A percentile compares a stretch with the other conserved stretches of the same genome.
These are phyloP conservation scores for Himalopsyche japonica DNA, from an alignment of 2,888 invertebrate genomes.

Conservation along the genomic window DNA sequence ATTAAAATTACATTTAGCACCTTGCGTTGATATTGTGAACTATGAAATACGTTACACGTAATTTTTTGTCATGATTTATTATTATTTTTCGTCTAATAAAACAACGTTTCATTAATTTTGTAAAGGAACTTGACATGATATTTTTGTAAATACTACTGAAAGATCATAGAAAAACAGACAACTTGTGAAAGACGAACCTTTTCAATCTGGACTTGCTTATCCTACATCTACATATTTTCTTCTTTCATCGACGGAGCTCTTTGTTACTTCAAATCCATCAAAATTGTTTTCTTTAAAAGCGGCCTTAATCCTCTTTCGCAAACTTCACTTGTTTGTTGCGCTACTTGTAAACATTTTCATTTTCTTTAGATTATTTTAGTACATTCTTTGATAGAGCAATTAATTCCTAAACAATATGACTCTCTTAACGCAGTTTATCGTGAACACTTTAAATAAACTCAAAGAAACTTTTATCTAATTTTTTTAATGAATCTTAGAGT, in stretches of 20 bases:
- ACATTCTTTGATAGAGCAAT: background rate
- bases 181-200: background rate
- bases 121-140: background rate
- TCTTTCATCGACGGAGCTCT: background rate
- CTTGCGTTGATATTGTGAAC: too few relatives aligned
- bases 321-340: background rate
- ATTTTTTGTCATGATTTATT: too few relatives aligned
- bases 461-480: too few relatives aligned
- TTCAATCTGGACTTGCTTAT: background rate
- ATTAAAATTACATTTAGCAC: too few relatives aligned
- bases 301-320: background rate
- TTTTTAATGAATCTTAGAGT: too few relatives aligned
- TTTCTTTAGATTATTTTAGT: background rate
- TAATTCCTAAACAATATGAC: background rate
- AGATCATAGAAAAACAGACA: background rate
- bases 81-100: too few relatives aligned
- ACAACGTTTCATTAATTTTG: too few relatives aligned
- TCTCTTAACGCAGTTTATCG: background rate
- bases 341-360: background rate
- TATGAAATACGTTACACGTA: too few relatives aligned
- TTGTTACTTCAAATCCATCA: slow-evolving; percentile 7
- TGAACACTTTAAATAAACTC: too few relatives aligned
- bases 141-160: background rate
- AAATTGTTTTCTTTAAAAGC: slow-evolving; percentile 4
- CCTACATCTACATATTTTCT: slow-evolving; percentile 2